Conservation (phyloP, 2,888 invertebrate genomes). For the Ophion obscuratus region DNA sequence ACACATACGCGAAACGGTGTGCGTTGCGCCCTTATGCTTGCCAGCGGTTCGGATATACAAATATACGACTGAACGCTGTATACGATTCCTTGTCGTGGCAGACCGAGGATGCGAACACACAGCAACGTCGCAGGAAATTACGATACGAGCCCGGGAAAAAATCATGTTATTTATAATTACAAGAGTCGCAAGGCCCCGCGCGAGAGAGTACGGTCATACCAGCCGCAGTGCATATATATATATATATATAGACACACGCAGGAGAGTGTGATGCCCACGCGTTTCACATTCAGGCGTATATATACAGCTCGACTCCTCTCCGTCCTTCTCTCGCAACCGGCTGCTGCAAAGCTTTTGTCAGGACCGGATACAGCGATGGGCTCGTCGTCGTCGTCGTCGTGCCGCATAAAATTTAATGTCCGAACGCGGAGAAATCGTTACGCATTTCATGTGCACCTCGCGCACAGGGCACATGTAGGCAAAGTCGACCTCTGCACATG, state of each 20-base stretch:
- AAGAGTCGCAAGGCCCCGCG: conserved; percentile 56
- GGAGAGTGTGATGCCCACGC: conserved; percentile 58
- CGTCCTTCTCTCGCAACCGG: conserved; percentile 36
- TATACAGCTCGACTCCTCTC: conserved; percentile 39
- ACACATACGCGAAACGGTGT: not conserved
- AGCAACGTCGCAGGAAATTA: conserved; percentile 57
- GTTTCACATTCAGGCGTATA: conserved; percentile 50
- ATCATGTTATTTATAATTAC: conserved; percentile 63
- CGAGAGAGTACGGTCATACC: conserved; percentile 3
- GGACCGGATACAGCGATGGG: conserved; percentile 55
- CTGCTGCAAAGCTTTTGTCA: conserved; percentile 61
- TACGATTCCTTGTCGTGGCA: conserved; percentile 20
- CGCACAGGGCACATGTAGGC: conserved; percentile 16
- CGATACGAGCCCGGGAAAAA: conserved; percentile 55
- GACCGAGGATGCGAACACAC: conserved; percentile 44
- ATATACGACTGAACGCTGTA: conserved; percentile 28
- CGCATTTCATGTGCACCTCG: conserved; percentile 47
- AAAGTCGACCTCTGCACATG: conserved; percentile 17
- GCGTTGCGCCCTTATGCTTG: not conserved
- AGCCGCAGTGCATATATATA: conserved; percentile 4
- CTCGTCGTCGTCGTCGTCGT: conserved; percentile 44
- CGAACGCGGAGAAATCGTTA: conserved; percentile 63
- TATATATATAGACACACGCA: conserved; percentile 3
- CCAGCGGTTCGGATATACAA: not conserved
- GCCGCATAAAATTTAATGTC: conserved; percentile 63